Base-by-base conservation (phyloP, 2,113 vertebrate species). In the Tauraco erythrolophus region DNA sequence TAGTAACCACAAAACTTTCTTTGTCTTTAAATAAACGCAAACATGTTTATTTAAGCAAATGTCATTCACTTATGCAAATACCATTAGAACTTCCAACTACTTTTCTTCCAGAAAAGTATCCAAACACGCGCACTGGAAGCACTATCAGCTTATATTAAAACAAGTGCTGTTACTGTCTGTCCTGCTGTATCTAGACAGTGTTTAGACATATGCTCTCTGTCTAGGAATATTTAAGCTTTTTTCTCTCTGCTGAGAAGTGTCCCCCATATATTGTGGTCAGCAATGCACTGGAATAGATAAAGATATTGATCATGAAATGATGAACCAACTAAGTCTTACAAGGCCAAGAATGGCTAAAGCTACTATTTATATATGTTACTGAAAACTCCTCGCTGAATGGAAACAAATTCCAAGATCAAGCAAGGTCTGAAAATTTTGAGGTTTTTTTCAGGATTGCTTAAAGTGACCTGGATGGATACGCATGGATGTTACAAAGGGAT, bases 341-440 rank as follows among this genome's bases (percentile, higher is more conserved):
- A 87, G 37, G 22, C 19, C 21, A 35, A 61, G 46, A 94, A 45
- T 6, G 16, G 25, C n/a, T 58, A 3, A 28, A 81, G 41, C 24
- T 57, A 19, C 17, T 37, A 61, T 80, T 80, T 74, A 4, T 22
- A 31, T 35, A 10, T 74, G 19, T 37, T 75, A 41, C 10, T 82
- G 60, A 62, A 41, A 75, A 25, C 16, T 78, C 35, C 43, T 11
- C 84, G 64, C 50, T 66, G 37, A 84, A 87, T 23, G n/a, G 31
- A 81, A 93, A 62, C 24, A 46, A 71, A 62, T 46, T 50, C n/a
- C 24, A 86, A 88, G 39, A 89, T 61, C 15, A 53, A 11, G 7
- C 27, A 82, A 69, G 23, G 35, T 9, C 45, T 77, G 53, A 66
- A 90, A 71, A 28, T 10, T 11, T 28, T 16, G 2, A 0, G 0